Evolutionary conservation across 1,140 invertebrate genomes (phyloP), one percentile per base, ranked within the genome.

Genomic region (Gryon sp.): DNA sequence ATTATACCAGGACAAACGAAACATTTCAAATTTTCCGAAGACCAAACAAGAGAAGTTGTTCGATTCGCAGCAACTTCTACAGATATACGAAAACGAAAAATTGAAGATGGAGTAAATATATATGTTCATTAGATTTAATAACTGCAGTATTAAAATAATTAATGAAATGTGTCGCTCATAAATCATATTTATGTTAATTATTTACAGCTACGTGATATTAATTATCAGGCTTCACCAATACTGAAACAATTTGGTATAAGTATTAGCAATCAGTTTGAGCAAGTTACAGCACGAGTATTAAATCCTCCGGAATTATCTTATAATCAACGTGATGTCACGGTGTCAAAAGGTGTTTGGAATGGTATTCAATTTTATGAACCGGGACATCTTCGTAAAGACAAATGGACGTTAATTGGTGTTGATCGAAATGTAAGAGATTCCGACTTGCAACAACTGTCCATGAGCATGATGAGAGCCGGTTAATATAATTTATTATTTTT

Each of bases 41-140:
- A 28, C 0, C 93, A 95, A 83, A 91, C 93, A 0, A 62, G 89
- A 0, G 85, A 79, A 0, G 94, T 95, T 93, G 93, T 95, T 0
- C 82, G 16, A 74, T 19, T 79, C 32, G 91, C 94, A 1, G 93
- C 93, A 0, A 93, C 91, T 0, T 78, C 85, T 3, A 91, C 94
- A 0, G 77, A 88, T 2, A 81, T 76, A 0, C 88, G 94, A 0
- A 92, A 92, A 78, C 0, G 65, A 0, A 94, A 92, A 80, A 95
- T 95, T 16, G 85, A 91, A 77, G 82, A 91, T 5, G 85, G 91
- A 8, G 89, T 65, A 41, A 43, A 4, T 40, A 18, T 40, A 9
- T 18, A 4, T n/a, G n/a, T n/a, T n/a, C n/a, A n/a, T n/a, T 15
- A 38, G 2, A 15, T 38, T 38, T 38, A 15, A 38, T 15, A 7